Evolutionary conservation across 2,888 invertebrate species (phyloP).

Genomic region (Heliconius charithonia): DNA sequence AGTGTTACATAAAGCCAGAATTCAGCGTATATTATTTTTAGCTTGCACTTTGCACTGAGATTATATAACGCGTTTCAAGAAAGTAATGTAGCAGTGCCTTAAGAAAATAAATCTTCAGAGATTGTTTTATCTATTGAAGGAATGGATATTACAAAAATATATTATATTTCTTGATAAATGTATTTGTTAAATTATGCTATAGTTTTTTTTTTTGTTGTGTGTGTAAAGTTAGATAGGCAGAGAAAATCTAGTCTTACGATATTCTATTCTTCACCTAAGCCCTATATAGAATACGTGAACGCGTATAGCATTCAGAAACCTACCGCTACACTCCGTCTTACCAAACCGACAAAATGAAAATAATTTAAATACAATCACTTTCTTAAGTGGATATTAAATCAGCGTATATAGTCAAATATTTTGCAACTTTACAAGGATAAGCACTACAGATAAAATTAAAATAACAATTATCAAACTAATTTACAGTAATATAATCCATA

Average conservation of each 20-base stretch:
- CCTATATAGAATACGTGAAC: not conserved
- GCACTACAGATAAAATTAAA: not conserved
- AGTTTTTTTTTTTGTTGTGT: not conserved
- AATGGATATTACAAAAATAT: not conserved
- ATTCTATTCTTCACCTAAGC: not conserved
- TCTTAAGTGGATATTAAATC: not conserved
- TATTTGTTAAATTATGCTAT: not conserved
- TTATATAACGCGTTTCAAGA: slow-evolving; percentile 1
- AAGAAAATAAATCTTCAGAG: not conserved
- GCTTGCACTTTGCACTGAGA: slow-evolving; percentile 22
- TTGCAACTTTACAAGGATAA: not conserved
- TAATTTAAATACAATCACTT: not conserved
- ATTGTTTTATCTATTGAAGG: not conserved
- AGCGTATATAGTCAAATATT: not conserved
- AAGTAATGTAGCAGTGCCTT: not conserved
- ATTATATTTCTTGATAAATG: not conserved
- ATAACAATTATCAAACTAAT: too few relatives aligned
- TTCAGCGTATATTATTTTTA: slow-evolving; percentile 21
- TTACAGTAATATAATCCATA: too few relatives aligned
- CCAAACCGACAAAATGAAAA: too few relatives aligned
- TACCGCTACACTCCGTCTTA: not conserved
- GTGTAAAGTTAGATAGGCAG: not conserved
- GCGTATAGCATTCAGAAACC: not conserved
- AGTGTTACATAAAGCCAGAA: slow-evolving; percentile 20
- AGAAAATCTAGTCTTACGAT: not conserved